These are phyloP conservation scores for Otolemur crassicaudatus DNA, from an alignment of 2,797 vertebrate genomes.

Conservation along the genomic window DNA sequence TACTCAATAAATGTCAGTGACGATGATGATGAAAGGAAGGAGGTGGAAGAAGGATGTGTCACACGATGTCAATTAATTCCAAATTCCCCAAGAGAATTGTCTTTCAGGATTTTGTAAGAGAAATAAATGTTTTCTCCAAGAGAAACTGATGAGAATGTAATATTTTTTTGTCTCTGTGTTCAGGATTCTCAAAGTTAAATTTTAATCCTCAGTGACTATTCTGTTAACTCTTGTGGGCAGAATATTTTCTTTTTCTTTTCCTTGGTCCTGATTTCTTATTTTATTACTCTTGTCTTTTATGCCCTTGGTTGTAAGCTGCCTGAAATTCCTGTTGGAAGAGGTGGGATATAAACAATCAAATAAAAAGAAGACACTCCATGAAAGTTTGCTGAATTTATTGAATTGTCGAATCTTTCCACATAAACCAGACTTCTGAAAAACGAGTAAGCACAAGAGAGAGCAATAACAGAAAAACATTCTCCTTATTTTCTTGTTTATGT, in stretches of 20 bases:
- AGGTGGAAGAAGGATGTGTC: background rate
- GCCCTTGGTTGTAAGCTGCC: slow-evolving; percentile 39
- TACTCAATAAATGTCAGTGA: slow-evolving; percentile 2
- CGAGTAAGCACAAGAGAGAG: background rate
- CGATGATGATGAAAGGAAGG: background rate
- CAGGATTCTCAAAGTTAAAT: slow-evolving; percentile 40
- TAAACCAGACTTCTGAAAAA: slow-evolving; percentile 62
- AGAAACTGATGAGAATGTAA: slow-evolving; percentile 26
- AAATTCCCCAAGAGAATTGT: background rate
- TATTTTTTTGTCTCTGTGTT: background rate
- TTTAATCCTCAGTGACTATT: background rate
- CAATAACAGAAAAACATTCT: background rate
- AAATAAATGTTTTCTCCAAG: background rate
- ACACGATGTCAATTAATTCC: background rate
- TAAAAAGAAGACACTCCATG: slow-evolving; percentile 69
- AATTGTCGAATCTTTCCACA: slow-evolving; percentile 50
- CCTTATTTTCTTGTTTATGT: slow-evolving; percentile 58
- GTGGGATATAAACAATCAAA: slow-evolving; percentile 58
- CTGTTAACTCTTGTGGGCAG: background rate
- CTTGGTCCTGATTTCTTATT: slow-evolving; percentile 22
- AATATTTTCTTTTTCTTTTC: slow-evolving; percentile 46
- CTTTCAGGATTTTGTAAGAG: background rate
- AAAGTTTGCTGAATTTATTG: slow-evolving; percentile 66
- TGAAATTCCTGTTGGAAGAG: slow-evolving; percentile 68
- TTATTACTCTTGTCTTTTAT: slow-evolving; percentile 53